Evolutionary conservation across 2,113 vertebrate species (phyloP).

Genomic region (Fulica atra): DNA sequence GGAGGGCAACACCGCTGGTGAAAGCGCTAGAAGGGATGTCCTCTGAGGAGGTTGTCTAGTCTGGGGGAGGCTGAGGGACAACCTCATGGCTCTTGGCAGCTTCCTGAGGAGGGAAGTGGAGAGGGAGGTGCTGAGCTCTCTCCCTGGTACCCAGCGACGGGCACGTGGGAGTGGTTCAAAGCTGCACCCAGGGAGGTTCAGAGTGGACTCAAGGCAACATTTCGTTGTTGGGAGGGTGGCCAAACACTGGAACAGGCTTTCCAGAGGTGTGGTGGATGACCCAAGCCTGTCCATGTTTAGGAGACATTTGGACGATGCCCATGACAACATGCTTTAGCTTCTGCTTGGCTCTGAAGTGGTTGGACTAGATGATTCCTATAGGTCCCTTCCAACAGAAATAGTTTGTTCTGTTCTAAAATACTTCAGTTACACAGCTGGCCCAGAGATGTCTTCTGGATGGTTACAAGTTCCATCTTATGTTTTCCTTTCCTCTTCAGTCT

Average conservation of each 20-base stretch:
- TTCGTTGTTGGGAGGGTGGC: background rate
- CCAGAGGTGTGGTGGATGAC: background rate
- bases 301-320: background rate
- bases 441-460: background rate
- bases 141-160: background rate
- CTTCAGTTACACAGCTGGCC: background rate
- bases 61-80: background rate
- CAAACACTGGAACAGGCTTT: background rate
- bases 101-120: background rate
- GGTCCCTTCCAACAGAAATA: background rate
- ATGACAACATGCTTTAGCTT: background rate
- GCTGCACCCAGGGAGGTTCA: background rate
- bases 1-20: background rate
- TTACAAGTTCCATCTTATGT: background rate
- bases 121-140: background rate
- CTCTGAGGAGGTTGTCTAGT: background rate
- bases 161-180: background rate
- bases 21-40: background rate
- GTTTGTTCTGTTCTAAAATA: background rate
- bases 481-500: conserved; percentile 1
- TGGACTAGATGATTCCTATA: background rate
- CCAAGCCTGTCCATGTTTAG: background rate
- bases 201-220: background rate
- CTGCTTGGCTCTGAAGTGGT: background rate
- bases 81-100: no score